A percentile compares a stretch with the other conserved stretches of the same genome.
These are phyloP conservation scores for Petrocephalus sullivani DNA, from an alignment of 2,797 vertebrate genomes.

Conservation along the genomic window DNA sequence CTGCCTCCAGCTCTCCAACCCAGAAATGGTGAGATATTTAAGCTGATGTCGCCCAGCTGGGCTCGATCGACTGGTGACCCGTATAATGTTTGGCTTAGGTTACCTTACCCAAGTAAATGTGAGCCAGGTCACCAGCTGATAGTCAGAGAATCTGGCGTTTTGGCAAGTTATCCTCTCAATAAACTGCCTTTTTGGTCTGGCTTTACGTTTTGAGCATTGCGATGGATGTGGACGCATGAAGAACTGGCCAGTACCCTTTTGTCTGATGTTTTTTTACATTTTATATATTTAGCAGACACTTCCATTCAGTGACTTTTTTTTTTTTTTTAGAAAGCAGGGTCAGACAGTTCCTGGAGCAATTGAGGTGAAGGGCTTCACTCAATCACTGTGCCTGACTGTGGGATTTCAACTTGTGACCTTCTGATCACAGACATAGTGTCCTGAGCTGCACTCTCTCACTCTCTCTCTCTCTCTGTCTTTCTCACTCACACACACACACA, in stretches of 20 bases:
- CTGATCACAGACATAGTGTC: too few species aligned
- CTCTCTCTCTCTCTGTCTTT: too few species aligned
- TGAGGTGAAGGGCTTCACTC: background rate
- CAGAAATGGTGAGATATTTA: background rate
- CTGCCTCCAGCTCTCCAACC: background rate
- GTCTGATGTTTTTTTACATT: background rate
- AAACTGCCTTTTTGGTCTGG: background rate
- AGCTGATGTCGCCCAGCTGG: background rate
- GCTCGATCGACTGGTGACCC: background rate
- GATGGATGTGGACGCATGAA: background rate
- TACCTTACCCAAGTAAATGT: background rate
- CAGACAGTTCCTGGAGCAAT: background rate
- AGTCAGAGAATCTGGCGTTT: background rate
- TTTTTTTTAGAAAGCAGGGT: background rate
- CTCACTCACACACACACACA: background rate
- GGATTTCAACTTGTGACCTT: background rate
- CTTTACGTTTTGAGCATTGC: background rate
- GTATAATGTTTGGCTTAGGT: background rate
- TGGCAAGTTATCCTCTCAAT: background rate
- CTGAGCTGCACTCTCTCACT: too few species aligned
- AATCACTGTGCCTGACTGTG: background rate
- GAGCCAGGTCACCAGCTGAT: background rate
- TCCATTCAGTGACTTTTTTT: background rate
- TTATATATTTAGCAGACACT: background rate
- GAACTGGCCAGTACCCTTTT: background rate